Evolutionary conservation across 2,113 vertebrate species (phyloP).

Genomic region (Accipiter virgatus): DNA sequence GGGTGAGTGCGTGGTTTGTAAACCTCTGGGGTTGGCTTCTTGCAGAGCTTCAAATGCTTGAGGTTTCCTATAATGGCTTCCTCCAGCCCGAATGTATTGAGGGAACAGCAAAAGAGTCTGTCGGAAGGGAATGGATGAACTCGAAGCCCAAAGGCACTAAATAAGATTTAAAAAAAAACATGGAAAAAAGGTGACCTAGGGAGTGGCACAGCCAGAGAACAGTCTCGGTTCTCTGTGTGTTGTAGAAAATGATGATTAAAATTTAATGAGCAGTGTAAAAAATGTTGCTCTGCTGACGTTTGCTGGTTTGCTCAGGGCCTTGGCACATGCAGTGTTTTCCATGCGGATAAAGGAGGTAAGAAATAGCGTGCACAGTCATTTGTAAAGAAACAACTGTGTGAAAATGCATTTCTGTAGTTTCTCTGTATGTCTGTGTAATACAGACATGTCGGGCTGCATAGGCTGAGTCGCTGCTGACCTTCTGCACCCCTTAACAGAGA

Average conservation of each 20-base stretch:
- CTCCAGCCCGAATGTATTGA: background rate
- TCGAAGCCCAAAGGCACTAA: background rate
- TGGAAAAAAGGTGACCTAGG: background rate
- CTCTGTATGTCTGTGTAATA: background rate
- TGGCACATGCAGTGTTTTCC: background rate
- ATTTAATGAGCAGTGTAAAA: background rate
- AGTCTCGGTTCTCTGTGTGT: background rate
- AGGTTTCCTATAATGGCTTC: background rate
- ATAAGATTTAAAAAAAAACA: background rate
- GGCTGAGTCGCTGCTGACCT: background rate
- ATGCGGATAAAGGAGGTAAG: accelerated
- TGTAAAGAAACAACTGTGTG: background rate
- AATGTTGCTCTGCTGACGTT: background rate
- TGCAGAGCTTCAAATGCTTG: accelerated
- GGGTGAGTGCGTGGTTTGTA: background rate
- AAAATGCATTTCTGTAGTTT: background rate
- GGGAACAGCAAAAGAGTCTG: background rate
- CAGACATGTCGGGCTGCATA: accelerated
- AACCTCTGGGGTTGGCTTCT: background rate
- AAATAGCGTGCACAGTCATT: background rate
- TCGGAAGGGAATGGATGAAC: background rate
- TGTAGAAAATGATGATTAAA: background rate
- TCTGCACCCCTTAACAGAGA: background rate
- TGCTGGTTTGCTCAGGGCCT: background rate
- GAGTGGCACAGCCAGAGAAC: background rate